These are phyloP conservation scores for Apamea monoglypha DNA, from an alignment of 2,888 invertebrate species.

Conservation along the genomic window DNA sequence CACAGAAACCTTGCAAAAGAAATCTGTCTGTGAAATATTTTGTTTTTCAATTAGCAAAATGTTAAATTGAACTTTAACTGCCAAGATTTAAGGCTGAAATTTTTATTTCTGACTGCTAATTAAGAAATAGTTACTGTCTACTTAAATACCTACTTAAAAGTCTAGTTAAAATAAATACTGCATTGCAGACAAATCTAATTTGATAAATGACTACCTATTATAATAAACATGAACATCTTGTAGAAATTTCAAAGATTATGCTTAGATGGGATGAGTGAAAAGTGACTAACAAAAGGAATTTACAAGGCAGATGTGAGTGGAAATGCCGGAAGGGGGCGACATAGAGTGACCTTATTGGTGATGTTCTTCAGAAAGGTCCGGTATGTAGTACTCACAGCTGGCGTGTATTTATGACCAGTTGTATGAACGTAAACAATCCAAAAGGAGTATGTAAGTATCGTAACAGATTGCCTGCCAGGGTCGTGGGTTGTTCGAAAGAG, in stretches of 20 bases:
- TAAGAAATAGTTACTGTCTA: conserved; percentile 4
- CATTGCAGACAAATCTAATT: conserved; percentile 24
- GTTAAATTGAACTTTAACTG: conserved; percentile 21
- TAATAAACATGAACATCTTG: neutral
- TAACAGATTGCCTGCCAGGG: too few relatives aligned
- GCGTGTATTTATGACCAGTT: neutral
- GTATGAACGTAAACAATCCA: neutral
- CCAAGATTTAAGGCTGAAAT: conserved; percentile 20
- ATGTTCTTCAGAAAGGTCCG: neutral
- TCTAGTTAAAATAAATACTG: conserved; percentile 25
- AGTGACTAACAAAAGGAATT: neutral
- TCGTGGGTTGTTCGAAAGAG: too few relatives aligned
- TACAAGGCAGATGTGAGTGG: neutral
- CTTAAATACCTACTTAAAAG: conserved; percentile 22
- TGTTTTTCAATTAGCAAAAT: conserved; percentile 17
- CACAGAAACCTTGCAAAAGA: conserved; percentile 30
- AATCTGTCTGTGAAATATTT: conserved; percentile 29
- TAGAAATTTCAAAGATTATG: neutral
- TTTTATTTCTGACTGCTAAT: conserved; percentile 16
- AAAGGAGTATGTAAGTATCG: neutral
- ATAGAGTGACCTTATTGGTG: neutral
- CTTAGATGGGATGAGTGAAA: neutral
- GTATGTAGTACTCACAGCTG: neutral
- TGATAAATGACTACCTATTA: neutral
- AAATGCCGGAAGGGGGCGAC: accelerated